Evolutionary conservation across 2,797 vertebrate genomes (phyloP).

Genomic region (Acipenser oxyrinchus): DNA sequence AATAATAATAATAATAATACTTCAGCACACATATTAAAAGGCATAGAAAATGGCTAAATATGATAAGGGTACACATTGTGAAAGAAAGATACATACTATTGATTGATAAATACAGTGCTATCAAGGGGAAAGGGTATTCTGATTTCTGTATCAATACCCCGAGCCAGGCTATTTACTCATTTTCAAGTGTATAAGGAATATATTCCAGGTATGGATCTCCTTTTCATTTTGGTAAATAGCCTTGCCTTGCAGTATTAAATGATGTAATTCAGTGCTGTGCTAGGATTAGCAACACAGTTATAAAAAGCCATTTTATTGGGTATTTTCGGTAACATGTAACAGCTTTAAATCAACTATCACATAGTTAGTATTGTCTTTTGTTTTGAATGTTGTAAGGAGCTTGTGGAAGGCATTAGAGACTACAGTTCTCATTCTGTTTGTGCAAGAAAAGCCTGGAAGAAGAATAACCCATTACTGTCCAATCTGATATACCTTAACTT

Average conservation of each 20-base stretch:
- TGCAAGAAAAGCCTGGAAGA: no score
- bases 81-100: background rate
- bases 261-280: slow-evolving; percentile 6
- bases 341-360: slow-evolving; percentile 1
- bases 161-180: background rate
- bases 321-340: slow-evolving; percentile 15
- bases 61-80: no score
- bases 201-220: slow-evolving; percentile 9
- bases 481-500: no score
- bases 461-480: no score
- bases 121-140: background rate
- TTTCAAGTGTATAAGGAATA: slow-evolving; percentile 2
- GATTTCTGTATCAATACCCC: background rate
- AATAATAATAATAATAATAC: no score
- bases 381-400: no score
- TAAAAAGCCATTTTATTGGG: slow-evolving; percentile 13
- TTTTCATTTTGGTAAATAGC: slow-evolving; percentile 2
- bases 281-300: slow-evolving; percentile 7
- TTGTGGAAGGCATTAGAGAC: no score
- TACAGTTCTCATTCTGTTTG: no score
- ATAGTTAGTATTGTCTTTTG: no score
- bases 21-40: no score
- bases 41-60: background rate
- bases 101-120: background rate
- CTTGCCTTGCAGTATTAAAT: slow-evolving; percentile 5